Conservation (phyloP, 37 sponge, comb jelly and placozoan species). For the Ephydatia muelleri region DNA sequence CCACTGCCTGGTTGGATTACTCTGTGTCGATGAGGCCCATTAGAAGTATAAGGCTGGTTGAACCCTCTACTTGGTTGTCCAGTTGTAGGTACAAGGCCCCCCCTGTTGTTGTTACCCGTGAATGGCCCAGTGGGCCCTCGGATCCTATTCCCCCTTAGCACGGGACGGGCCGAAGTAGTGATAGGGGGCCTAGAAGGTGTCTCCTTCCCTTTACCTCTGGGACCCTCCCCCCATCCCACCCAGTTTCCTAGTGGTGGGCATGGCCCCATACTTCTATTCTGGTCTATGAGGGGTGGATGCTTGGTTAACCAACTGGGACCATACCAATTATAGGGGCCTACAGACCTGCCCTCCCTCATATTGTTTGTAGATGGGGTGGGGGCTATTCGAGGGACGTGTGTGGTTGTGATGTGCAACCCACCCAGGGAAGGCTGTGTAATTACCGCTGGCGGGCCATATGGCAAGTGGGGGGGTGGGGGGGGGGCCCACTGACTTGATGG, state of each 20-base stretch:
- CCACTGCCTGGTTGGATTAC: constrained; percentile 1
- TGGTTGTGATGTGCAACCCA: constrained; percentile 1
- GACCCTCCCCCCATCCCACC: background rate
- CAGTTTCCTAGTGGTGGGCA: constrained; percentile 1
- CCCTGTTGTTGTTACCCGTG: constrained; percentile 1
- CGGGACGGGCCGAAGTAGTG: constrained; percentile 1
- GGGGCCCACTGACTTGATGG: background rate
- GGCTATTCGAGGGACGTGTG: constrained; percentile 1
- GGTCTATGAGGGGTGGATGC: constrained; percentile 1
- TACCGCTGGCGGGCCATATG: constrained; percentile 1
- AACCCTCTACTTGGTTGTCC: constrained; percentile 1
- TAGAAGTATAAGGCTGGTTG: constrained; percentile 1
- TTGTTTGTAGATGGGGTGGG: background rate
- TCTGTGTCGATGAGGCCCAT: constrained; percentile 1
- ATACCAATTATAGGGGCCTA: constrained; percentile 1
- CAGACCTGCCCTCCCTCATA: constrained; percentile 1
- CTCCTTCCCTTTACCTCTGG: constrained; percentile 1
- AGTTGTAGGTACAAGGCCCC: constrained; percentile 1
- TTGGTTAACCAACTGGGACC: constrained; percentile 1
- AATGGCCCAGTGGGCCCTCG: constrained; percentile 1
- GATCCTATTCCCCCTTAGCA: background rate
- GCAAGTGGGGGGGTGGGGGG: constrained; percentile 1
- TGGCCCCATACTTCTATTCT: background rate
- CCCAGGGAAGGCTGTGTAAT: constrained; percentile 1
- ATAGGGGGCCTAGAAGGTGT: constrained; percentile 1